A percentile compares a stretch with the other conserved stretches of the same genome.
These are phyloP conservation scores for Oreamnos americanus DNA, from an alignment of 2,113 vertebrate genomes.

Conservation along the genomic window DNA sequence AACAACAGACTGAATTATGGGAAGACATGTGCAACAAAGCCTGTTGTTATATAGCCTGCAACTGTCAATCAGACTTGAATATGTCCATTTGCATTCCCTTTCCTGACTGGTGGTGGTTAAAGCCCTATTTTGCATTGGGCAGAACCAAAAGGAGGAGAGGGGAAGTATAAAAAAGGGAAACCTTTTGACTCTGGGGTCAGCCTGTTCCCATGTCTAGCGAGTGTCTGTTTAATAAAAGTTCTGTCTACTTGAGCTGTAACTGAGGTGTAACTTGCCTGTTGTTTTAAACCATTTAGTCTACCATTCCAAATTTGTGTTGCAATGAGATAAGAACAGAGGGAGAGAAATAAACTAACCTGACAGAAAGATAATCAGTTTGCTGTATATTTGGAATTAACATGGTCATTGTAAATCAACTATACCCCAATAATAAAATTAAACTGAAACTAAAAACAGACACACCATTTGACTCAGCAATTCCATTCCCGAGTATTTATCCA, in stretches of 20 bases:
- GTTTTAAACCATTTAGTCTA: background rate
- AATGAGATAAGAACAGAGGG: background rate
- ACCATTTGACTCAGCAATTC: background rate
- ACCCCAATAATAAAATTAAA: background rate
- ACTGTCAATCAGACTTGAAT: background rate
- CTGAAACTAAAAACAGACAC: background rate
- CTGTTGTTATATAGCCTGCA: background rate
- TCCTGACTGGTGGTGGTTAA: background rate
- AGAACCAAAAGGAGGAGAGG: background rate
- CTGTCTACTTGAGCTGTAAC: background rate
- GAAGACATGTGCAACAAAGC: background rate
- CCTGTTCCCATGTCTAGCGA: background rate
- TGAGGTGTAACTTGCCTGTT: background rate
- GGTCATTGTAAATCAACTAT: background rate
- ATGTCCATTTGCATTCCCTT: background rate
- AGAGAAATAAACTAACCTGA: background rate
- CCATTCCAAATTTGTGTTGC: background rate
- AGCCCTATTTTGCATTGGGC: background rate
- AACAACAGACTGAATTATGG: background rate
- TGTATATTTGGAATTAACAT: background rate
- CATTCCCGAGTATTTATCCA: background rate
- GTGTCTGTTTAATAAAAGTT: background rate
- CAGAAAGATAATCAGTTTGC: background rate
- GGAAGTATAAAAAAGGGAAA: background rate
- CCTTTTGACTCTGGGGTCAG: background rate